Conservation (phyloP, 2,888 invertebrate species). For the Hedychridium roseum region DNA sequence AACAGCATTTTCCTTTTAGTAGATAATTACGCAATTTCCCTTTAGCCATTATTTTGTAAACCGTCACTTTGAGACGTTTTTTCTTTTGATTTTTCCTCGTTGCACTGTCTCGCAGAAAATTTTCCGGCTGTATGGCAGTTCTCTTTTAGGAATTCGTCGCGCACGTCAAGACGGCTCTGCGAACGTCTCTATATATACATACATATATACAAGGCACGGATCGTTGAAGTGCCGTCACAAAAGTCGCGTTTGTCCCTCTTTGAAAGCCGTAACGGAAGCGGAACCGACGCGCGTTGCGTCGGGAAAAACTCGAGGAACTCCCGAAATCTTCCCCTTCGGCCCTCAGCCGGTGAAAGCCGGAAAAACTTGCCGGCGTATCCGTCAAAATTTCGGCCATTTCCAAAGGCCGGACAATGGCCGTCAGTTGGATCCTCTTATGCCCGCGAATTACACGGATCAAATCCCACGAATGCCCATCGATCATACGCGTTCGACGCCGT, state of each 20-base stretch:
- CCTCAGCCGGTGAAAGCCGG: slow-evolving; percentile 35
- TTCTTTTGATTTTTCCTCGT: too few species aligned
- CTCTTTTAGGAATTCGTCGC: too few species aligned
- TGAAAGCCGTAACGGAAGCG: slow-evolving; percentile 40
- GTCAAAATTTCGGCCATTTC: slow-evolving; percentile 39
- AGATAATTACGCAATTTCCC: too few species aligned
- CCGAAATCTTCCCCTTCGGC: slow-evolving; percentile 21
- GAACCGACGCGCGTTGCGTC: slow-evolving; percentile 38
- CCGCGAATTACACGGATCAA: slow-evolving; percentile 60
- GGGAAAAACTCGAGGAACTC: slow-evolving; percentile 25
- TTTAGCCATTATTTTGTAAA: too few species aligned
- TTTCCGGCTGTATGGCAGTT: too few species aligned
- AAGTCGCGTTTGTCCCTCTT: slow-evolving; percentile 22
- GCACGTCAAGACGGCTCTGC: too few species aligned
- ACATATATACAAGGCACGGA: too few species aligned
- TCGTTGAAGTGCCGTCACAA: too few species aligned
- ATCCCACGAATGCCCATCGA: slow-evolving; percentile 58
- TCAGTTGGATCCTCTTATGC: slow-evolving; percentile 53
- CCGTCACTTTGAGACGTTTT: too few species aligned
- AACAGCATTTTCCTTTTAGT: too few species aligned
- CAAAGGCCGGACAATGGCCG: slow-evolving; percentile 33
- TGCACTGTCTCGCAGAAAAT: too few species aligned
- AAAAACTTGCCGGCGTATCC: slow-evolving; percentile 39
- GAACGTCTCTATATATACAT: too few species aligned
- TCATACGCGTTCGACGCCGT: slow-evolving; percentile 36